phyloP scores from a whole-genome alignment of 2,113 vertebrate species.

The Dascyllus trimaculatus region DNA sequence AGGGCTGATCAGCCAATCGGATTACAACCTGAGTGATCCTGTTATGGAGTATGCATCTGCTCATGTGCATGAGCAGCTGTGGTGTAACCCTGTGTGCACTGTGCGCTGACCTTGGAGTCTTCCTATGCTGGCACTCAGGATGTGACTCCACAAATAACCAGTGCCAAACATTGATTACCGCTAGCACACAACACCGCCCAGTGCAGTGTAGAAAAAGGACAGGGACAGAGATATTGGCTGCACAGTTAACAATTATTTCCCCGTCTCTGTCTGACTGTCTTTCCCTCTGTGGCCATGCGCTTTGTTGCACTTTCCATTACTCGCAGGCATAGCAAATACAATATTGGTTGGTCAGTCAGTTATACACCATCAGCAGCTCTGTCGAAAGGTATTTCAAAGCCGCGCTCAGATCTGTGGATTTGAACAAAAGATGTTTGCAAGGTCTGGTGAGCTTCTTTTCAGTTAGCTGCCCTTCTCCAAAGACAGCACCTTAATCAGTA shows the following conservation, averaged over 20 bases:
- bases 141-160: conserved; percentile 78
- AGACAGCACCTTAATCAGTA: not conserved
- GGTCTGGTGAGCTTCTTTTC: not conserved
- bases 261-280: conserved; percentile 45
- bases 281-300: conserved; percentile 48
- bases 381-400: conserved; percentile 52
- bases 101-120: conserved; percentile 77
- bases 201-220: conserved; percentile 61
- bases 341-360: conserved; percentile 58
- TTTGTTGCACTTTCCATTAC: conserved; percentile 78
- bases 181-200: conserved; percentile 66
- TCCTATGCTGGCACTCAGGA: conserved; percentile 75
- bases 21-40: conserved; percentile 39
- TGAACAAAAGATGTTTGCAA: conserved; percentile 32
- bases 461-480: conserved; percentile 2
- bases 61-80: conserved; percentile 53
- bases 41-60: conserved; percentile 44
- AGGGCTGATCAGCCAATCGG: conserved; percentile 40
- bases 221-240: conserved; percentile 72
- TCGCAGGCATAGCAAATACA: conserved; percentile 70
- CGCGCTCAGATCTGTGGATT: conserved; percentile 11
- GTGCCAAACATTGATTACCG: conserved; percentile 80
- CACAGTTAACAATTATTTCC: conserved; percentile 63
- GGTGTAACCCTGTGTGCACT: conserved; percentile 65
- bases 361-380: conserved; percentile 25